Base-by-base conservation (phyloP, 2,888 invertebrate species). In the Dicyrtomina minuta region DNA sequence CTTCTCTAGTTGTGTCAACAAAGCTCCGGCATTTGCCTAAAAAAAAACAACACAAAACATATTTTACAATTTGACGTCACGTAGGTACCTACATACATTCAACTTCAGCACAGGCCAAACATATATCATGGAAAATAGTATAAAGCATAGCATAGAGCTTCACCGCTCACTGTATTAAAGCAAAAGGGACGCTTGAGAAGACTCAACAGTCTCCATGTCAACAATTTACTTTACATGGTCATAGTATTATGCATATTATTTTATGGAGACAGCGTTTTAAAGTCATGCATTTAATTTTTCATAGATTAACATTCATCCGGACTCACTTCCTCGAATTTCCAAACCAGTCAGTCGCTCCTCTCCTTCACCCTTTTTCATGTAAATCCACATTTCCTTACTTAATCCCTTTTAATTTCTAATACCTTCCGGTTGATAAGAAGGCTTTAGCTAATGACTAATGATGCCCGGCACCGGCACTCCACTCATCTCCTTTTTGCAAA, bases 1-100 rank as follows among this genome's bases (percentile, higher is more conserved):
- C 83, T 94, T 93, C 84, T 96, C 95, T 70, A 96, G 85, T 81
- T 93, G 92, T 73, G 94, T 92, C 75, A 96, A 83, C 49, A 95
- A 84, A 66, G 94, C 84, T 74, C 93, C 93, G 43, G 96, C 94
- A 59, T 90, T 88, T 65, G 93, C 94, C 87, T 96, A 79, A 4
- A 79, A 79, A 72, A 39, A 53, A 15, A 55, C 17, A 53, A 22
- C 12, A 22, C n/a, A 53, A 22, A 17, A 4, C 24, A 27, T 33
- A 33, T 33, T 33, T 33, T 33, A 33, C 33, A 33, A 33, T 33
- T 33, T 33, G 3, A 33, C 33, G n/a, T n/a, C n/a, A n/a, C n/a
- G n/a, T n/a, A n/a, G n/a, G n/a, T n/a, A n/a, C n/a, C n/a, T n/a
- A n/a, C n/a, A n/a, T n/a, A n/a, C n/a, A n/a, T n/a, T n/a, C n/a